Evolutionary conservation across 30 jellyfish, hydroid and myxozoan genomes (phyloP).

Genomic region (Aurelia aurita complex sp. Pacific): DNA sequence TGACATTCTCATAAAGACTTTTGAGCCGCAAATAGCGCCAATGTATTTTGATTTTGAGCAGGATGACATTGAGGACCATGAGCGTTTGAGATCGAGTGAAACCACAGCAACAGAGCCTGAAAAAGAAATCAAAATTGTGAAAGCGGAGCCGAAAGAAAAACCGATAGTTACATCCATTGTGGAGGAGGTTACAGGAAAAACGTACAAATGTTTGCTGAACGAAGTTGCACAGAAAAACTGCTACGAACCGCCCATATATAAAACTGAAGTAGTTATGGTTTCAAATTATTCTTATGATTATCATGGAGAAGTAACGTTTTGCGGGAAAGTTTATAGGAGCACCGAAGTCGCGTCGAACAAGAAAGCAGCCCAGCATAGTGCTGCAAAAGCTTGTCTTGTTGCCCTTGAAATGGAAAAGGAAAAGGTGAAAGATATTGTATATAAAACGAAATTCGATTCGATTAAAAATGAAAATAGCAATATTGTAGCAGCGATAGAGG

Average conservation of each 20-base stretch:
- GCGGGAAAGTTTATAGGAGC: conserved; percentile 3
- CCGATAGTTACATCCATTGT: no score
- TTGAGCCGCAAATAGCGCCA: conserved; percentile 10
- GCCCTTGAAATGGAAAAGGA: conserved; percentile 22
- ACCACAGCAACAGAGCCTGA: background rate
- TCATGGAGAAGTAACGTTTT: conserved; percentile 10
- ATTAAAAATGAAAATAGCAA: conserved; percentile 5
- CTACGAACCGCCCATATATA: background rate
- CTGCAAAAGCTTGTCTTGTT: conserved; percentile 31
- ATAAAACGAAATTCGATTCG: no score
- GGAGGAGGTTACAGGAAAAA: conserved; percentile 14
- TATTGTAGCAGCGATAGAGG: background rate
- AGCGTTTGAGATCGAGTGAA: background rate
- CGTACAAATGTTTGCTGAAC: conserved; percentile 15
- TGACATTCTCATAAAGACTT: background rate
- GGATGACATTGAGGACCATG: conserved; percentile 20
- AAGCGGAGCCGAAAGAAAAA: background rate
- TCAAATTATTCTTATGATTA: background rate
- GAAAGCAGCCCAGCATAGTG: conserved; percentile 39
- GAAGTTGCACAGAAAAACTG: conserved; percentile 7
- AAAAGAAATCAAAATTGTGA: background rate
- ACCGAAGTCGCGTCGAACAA: conserved; percentile 2
- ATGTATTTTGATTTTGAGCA: conserved; percentile 32
- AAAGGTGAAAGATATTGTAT: background rate
- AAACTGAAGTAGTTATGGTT: background rate